Evolutionary conservation across 2,113 vertebrate genomes (phyloP).

Genomic region (Phyllostomus discolor): DNA sequence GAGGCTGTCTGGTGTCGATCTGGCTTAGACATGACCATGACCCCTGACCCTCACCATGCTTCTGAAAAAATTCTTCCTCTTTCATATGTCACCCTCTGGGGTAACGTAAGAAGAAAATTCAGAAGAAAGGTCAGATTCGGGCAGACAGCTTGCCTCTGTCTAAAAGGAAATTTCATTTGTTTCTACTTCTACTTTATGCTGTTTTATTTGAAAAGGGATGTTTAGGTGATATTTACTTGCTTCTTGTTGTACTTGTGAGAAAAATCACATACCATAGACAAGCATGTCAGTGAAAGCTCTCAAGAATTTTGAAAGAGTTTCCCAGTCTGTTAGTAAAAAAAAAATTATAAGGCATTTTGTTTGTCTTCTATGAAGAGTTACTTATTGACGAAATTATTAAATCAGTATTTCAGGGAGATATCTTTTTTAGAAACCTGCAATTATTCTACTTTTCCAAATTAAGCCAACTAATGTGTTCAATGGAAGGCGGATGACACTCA

Average conservation of each 20-base stretch:
- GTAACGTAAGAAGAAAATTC: neutral
- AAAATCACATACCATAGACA: neutral
- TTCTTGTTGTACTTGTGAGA: neutral
- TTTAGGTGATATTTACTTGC: constrained; percentile 42
- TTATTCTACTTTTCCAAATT: neutral
- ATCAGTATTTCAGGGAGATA: neutral
- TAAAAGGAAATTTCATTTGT: constrained; percentile 45
- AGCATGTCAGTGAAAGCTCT: neutral
- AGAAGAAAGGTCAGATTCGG: constrained; percentile 37
- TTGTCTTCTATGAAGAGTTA: neutral
- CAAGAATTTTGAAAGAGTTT: neutral
- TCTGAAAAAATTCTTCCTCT: neutral
- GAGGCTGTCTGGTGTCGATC: neutral
- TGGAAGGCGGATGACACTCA: neutral
- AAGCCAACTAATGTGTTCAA: neutral
- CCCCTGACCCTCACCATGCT: neutral
- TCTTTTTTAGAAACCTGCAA: neutral
- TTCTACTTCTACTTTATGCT: constrained; percentile 5
- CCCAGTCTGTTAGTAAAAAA: neutral
- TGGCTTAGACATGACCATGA: neutral
- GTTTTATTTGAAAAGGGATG: constrained; percentile 39
- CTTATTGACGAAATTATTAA: neutral
- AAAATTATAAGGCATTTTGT: neutral
- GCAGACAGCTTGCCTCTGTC: constrained; percentile 10
- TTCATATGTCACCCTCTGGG: neutral